Evolutionary conservation across 2,113 vertebrate species (phyloP), one percentile per base, ranked within the genome.

Genomic region (Rhinichthys klamathensis): DNA sequence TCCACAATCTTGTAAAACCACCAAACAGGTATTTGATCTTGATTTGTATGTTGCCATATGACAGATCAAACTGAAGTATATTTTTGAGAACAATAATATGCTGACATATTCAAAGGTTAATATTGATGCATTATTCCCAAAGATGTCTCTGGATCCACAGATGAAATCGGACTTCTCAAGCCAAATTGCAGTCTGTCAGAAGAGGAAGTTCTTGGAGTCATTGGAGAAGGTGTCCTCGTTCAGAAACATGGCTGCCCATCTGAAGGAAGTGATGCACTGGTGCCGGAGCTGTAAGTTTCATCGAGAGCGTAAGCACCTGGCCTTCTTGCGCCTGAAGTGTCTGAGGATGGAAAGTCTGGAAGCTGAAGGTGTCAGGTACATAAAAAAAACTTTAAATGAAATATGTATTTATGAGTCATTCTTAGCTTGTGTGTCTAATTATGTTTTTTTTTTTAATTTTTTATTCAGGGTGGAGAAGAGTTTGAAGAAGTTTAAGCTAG

Each of bases 211-310:
- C 32, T 70, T 88, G 70, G 91, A 87, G 54, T 84, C 16, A 69
- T 4, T 93, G 18, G 75, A 38, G 75, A 80, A 81, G 12, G 89
- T 87, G 0, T 23, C 88, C 1, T 89, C 90, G 0, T 92, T 95
- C 86, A 41, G 80, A 12, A 86, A 90, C n/a, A 61, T 94, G 91
- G 38, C 56, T 0, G 25, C 61, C 1, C 80, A n/a, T 12, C 80
- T 95, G 0, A 79, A 92, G 16, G 84, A 93, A 78, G 89, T 92
- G 84, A 89, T 93, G 15, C 3, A 4, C 0, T 94, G 93, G 93
- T 95, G 92, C 85, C 80, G 70, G 79, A 88, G 88, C 16, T 87
- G 86, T 60, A 91, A 75, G 80, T 87, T 89, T 86, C 6, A 44
- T 3, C 89, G 87, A 49, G 91, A 93, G 25, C 91, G 74, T 41